A percentile compares a stretch with the other conserved stretches of the same genome.
Conservation (phyloP, 1,140 invertebrate species). For the Neoseiulus cucumeris region DNA sequence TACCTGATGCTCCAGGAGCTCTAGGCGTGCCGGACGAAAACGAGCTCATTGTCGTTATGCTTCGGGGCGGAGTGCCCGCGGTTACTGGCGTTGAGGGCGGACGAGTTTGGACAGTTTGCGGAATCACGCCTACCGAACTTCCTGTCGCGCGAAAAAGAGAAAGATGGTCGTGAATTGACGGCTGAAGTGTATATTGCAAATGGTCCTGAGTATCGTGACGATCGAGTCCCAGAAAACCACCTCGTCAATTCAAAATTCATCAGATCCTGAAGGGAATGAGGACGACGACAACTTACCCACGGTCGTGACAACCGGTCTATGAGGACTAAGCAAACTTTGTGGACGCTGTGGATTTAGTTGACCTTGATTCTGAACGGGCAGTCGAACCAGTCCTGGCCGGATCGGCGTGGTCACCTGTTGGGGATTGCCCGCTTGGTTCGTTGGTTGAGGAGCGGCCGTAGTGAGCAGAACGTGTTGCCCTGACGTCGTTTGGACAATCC, state of each 20-base stretch:
- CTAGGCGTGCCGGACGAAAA: too few relatives aligned
- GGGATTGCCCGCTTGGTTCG: slow-evolving; percentile 8
- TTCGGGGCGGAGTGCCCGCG: neutral
- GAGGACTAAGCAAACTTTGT: slow-evolving; percentile 9
- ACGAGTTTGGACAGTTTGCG: slow-evolving; percentile 15
- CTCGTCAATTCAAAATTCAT: too few relatives aligned
- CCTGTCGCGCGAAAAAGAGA: neutral
- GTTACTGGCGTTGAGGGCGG: slow-evolving; percentile 12
- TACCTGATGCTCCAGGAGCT: neutral
- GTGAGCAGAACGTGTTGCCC: slow-evolving; percentile 42
- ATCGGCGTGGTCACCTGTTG: slow-evolving; percentile 12
- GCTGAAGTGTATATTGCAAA: too few relatives aligned
- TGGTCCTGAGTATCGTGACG: too few relatives aligned
- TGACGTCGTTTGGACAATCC: slow-evolving; percentile 45
- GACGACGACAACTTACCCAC: neutral
- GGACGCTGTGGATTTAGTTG: neutral
- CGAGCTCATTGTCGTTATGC: neutral
- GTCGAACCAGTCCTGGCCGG: slow-evolving; percentile 6
- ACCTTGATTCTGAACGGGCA: neutral
- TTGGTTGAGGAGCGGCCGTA: slow-evolving; percentile 21
- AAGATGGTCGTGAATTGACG: too few relatives aligned
- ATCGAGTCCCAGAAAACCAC: too few relatives aligned
- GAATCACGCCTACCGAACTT: neutral
- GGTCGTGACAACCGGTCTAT: neutral
- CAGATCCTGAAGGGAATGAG: too few relatives aligned